Percentiles rank a stretch among this genome's conserved stretches.
These are phyloP conservation scores for Cephalopholis sonnerati DNA, from an alignment of 2,113 vertebrate species.

Conservation along the genomic window DNA sequence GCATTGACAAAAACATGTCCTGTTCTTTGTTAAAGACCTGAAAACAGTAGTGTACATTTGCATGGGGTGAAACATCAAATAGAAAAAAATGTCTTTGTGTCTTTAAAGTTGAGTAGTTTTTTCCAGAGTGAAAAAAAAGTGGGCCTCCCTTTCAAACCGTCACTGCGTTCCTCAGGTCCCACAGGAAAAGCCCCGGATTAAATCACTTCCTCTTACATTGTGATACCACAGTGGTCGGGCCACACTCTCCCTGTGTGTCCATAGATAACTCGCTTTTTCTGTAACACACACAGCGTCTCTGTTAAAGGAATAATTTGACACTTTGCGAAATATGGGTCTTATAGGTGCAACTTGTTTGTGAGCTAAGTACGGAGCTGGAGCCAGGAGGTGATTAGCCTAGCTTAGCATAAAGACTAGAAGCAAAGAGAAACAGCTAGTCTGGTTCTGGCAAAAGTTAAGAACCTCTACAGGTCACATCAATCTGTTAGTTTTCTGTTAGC, in stretches of 20 bases:
- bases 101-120: background rate
- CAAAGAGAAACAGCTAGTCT: background rate
- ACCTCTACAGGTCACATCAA: too few species aligned
- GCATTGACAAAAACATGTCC: background rate
- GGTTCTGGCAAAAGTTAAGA: background rate
- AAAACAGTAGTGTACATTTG: background rate
- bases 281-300: slow-evolving; percentile 17
- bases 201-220: slow-evolving; percentile 78
- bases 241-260: slow-evolving; percentile 3
- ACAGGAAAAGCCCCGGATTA: slow-evolving; percentile 72
- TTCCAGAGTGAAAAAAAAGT: slow-evolving; percentile 6
- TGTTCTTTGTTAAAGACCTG: background rate
- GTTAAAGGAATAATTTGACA: slow-evolving; percentile 7
- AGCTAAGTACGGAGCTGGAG: background rate
- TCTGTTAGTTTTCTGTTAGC: too few species aligned
- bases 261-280: slow-evolving; percentile 19
- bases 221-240: slow-evolving; percentile 51
- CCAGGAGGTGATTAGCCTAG: background rate
- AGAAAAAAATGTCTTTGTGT: slow-evolving; percentile 10
- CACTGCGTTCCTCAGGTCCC: slow-evolving; percentile 64
- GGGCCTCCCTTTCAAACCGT: slow-evolving; percentile 44
- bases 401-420: background rate
- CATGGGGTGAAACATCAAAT: slow-evolving; percentile 3
- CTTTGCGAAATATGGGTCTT: slow-evolving; percentile 7
- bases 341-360: background rate